Evolutionary conservation across 2,113 vertebrate species (phyloP), one percentile per base, ranked within the genome.

Genomic region (Cariama cristata): DNA sequence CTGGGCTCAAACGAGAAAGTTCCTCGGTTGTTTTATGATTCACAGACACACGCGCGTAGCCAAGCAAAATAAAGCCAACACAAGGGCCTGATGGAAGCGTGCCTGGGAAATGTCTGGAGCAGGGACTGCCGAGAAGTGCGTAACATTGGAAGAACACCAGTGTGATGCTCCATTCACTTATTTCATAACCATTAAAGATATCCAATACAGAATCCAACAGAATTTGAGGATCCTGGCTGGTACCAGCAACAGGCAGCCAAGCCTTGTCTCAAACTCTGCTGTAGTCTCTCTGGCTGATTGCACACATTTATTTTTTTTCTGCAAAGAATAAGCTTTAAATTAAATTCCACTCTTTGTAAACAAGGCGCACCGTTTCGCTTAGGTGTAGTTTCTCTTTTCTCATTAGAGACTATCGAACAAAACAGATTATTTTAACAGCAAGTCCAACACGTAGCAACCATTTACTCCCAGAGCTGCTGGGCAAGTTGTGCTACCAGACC

Each of bases 131-230:
- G 87, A 94, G 90, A 55, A 94, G 80, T 14, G 47, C 12, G 1
- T 27, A 74, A n/a, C 59, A 35, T 5, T 89, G 94, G 95, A 87
- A 77, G 68, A 95, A 87, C 64, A 94, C 42, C 80, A 95, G 52
- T n/a, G 81, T 52, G 81, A 79, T 44, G 68, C 75, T 89, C 40
- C 90, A 66, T 79, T 91, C 95, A 55, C 69, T 82, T 81, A 71
- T 63, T 95, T 81, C 85, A 80, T 79, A 75, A 79, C 63, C 81
- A 63, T 47, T 74, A 77, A 67, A 93, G 69, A 84, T 35, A 66
- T 7, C 81, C 84, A 92, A 50, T 32, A 79, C 49, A 58, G 50
- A 87, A 91, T 79, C 89, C 90, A 97, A 67, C n/a, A 92, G 90
- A 87, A 87, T 49, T 53, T 74, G 76, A 94, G 73, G 66, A 85